A percentile compares a stretch with the other conserved stretches of the same genome.
phyloP scores from a whole-genome alignment of 2,113 vertebrate genomes.

The Melospiza georgiana region DNA sequence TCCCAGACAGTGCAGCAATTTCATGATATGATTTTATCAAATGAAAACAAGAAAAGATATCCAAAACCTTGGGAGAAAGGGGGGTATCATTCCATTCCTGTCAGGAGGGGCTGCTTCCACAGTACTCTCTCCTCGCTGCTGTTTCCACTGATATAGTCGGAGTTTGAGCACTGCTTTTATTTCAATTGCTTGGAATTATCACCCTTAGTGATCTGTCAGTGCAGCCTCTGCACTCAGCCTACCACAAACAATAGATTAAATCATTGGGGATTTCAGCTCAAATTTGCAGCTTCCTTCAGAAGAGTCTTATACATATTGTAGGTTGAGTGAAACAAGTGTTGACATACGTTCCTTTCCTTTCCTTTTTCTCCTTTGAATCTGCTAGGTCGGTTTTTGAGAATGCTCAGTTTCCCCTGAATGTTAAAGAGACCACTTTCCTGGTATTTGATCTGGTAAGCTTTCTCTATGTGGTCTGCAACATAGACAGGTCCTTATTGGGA shows the following conservation, averaged over 20 bases:
- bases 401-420: neutral
- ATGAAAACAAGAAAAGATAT: neutral
- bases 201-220: neutral
- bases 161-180: neutral
- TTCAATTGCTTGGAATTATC: neutral
- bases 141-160: neutral
- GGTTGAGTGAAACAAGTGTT: neutral
- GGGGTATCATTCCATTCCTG: neutral
- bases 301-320: constrained; percentile 12
- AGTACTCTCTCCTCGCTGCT: neutral
- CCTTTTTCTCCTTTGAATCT: neutral
- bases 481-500: neutral
- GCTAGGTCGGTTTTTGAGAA: neutral
- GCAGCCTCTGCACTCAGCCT: neutral
- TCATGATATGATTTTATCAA: neutral
- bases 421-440: neutral
- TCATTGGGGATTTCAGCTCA: neutral
- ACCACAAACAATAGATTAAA: neutral
- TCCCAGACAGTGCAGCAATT: neutral
- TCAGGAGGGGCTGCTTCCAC: neutral
- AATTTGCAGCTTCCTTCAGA: neutral
- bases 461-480: neutral
- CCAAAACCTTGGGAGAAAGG: neutral
- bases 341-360: neutral
- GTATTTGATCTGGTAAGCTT: neutral